phyloP scores from a whole-genome alignment of 2,888 invertebrate species.

The Dorcus parallelipipedus region DNA sequence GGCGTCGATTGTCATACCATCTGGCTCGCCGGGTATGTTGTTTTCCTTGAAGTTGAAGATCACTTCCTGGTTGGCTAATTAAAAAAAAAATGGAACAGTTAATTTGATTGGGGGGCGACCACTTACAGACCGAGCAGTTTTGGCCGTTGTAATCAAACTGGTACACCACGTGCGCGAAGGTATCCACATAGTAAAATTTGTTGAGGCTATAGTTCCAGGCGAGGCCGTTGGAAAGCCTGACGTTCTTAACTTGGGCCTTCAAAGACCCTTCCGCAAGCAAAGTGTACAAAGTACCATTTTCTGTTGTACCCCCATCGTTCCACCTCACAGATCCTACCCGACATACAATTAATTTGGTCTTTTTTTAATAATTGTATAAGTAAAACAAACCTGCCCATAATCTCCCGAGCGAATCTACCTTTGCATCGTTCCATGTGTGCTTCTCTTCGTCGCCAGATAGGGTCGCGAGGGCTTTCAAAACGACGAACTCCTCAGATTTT shows the following conservation, averaged over 20 bases:
- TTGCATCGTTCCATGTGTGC: constrained; percentile 62
- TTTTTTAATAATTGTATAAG: too few species aligned
- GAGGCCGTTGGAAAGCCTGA: constrained; percentile 74
- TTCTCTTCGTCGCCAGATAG: constrained; percentile 56
- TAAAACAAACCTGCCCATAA: constrained; percentile 62
- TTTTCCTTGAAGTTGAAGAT: constrained; percentile 55
- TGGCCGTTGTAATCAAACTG: constrained; percentile 70
- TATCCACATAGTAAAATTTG: constrained; percentile 74
- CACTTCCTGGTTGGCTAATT: constrained; percentile 58
- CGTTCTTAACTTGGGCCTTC: constrained; percentile 37
- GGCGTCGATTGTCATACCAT: constrained; percentile 76
- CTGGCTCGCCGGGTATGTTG: constrained; percentile 55
- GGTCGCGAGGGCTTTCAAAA: constrained; percentile 53
- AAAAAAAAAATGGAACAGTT: not conserved
- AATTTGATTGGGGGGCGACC: too few species aligned
- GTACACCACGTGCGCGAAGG: constrained; percentile 62
- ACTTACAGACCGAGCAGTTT: constrained; percentile 55
- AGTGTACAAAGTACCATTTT: constrained; percentile 55
- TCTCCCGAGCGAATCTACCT: constrained; percentile 70
- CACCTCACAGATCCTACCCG: constrained; percentile 60
- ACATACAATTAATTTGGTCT: constrained; percentile 26
- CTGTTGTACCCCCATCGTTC: constrained; percentile 52
- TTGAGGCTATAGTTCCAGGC: constrained; percentile 67
- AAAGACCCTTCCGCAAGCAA: constrained; percentile 29
- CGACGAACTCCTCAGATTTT: constrained; percentile 48